Percentiles rank a stretch among this genome's conserved stretches.
phyloP scores from a whole-genome alignment of 2,888 invertebrate genomes.

The Ochlodes sylvanus region DNA sequence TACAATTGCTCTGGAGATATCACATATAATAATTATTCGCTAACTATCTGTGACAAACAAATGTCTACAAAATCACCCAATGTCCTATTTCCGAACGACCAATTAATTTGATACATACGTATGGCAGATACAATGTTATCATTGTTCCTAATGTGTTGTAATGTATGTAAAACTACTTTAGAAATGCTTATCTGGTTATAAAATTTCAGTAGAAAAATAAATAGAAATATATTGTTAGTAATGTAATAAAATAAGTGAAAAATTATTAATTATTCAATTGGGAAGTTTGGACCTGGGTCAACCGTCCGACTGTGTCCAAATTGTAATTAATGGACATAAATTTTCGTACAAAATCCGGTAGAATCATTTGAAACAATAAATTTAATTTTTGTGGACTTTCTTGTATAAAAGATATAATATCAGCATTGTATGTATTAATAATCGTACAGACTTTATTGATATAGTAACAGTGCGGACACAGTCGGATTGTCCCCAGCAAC shows the following conservation, averaged over 20 bases:
- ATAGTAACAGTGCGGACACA: neutral
- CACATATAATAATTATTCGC: conserved; percentile 22
- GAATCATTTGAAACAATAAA: too few relatives aligned
- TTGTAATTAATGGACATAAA: too few relatives aligned
- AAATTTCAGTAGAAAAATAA: conserved; percentile 31
- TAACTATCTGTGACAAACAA: conserved; percentile 17
- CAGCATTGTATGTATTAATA: neutral
- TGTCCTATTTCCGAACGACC: conserved; percentile 11
- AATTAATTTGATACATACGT: conserved; percentile 22
- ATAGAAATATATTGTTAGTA: conserved; percentile 18
- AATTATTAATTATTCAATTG: neutral
- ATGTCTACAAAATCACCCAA: conserved; percentile 5
- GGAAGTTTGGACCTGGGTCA: neutral
- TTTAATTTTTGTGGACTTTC: too few relatives aligned
- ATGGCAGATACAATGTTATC: conserved; percentile 12
- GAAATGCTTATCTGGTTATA: conserved; percentile 32
- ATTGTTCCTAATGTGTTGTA: conserved; percentile 19
- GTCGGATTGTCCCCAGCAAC: neutral
- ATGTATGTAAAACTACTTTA: conserved; percentile 18
- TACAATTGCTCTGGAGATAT: conserved; percentile 31
- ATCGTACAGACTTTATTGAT: neutral
- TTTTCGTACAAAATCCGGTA: too few relatives aligned
- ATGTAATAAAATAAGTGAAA: neutral
- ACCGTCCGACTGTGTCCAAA: neutral
- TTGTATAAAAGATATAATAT: too few relatives aligned